These are phyloP conservation scores for Proteles cristata DNA, from an alignment of 2,113 vertebrate genomes.

Conservation along the genomic window DNA sequence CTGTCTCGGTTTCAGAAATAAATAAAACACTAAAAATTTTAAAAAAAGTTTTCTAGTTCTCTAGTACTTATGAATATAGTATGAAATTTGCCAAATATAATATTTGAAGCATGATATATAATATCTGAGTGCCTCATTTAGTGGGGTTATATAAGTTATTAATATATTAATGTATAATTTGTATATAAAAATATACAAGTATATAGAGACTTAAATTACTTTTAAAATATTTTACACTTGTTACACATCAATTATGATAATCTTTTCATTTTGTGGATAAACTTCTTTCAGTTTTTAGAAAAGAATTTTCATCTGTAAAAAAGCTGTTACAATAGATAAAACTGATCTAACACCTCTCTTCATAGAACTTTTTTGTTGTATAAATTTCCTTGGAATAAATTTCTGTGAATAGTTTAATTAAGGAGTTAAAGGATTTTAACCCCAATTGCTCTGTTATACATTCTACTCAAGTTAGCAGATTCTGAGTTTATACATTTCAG, in stretches of 20 bases:
- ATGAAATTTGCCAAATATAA: background rate
- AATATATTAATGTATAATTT: background rate
- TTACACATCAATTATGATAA: background rate
- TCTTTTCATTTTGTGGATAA: background rate
- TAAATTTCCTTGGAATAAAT: slow-evolving; percentile 26
- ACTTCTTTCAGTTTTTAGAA: slow-evolving; percentile 6
- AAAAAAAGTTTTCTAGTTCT: slow-evolving; percentile 25
- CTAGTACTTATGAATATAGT: background rate
- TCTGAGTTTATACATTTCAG: background rate
- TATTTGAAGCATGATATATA: slow-evolving; percentile 7
- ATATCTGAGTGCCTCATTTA: background rate
- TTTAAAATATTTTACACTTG: slow-evolving; percentile 30
- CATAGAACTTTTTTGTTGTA: background rate
- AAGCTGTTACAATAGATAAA: slow-evolving; percentile 7
- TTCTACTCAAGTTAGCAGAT: background rate
- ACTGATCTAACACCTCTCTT: slow-evolving; percentile 1
- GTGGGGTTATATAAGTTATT: background rate
- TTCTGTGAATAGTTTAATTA: background rate
- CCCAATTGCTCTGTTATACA: background rate
- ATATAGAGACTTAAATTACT: background rate
- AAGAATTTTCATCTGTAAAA: slow-evolving; percentile 46
- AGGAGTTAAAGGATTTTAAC: background rate
- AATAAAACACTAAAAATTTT: too few species aligned
- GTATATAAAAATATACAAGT: background rate
- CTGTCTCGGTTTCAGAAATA: too few species aligned